Base-by-base conservation (phyloP, 2,888 invertebrate genomes). In the Neoitamus cyanurus region DNA sequence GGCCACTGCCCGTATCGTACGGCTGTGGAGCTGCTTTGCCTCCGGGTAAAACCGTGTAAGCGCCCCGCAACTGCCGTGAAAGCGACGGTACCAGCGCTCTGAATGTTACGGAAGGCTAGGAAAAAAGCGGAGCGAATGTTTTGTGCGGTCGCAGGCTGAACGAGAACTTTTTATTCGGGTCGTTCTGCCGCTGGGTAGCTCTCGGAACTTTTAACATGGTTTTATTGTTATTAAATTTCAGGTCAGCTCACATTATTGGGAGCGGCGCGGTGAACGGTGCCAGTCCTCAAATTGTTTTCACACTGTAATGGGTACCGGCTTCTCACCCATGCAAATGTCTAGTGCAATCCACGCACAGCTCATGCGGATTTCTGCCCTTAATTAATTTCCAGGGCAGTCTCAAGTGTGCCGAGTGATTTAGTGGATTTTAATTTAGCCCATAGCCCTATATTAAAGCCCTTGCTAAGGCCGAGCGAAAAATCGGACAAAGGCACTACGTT, bases 181-280 rank as follows among this genome's bases (percentile, higher is more conserved):
- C 46, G 36, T 36, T 73, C 15, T 73, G 73, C 73, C 73, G 36
- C 36, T 36, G 73, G 34, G 73, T 20, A 36, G n/a, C n/a, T 73
- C 73, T 20, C 11, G 15, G n/a, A 73, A 73, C 34, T 73, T 73
- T 73, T 73, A 73, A 73, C 73, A 73, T 30, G 70, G 34, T 73
- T 73, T 73, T 36, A 73, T 73, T 73, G 73, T 73, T 73, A 73
- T 73, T 36, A 73, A 73, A 73, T 73, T 73, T 34, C 73, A 73
- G 73, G 73, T 73, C 73, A 73, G 73, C 36, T 73, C 73, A 34
- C 73, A 73, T 73, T 73, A 73, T 73, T 73, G 34, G 72, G 34
- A 72, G 13, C 30, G 25, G 58, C 25, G 58, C 25, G 58, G 58
- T 1, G 58, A 58, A 58, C 25, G 20, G 25, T 58, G 58, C 9